phyloP scores from a whole-genome alignment of 2,113 vertebrate species.

The Festucalex cinctus region DNA sequence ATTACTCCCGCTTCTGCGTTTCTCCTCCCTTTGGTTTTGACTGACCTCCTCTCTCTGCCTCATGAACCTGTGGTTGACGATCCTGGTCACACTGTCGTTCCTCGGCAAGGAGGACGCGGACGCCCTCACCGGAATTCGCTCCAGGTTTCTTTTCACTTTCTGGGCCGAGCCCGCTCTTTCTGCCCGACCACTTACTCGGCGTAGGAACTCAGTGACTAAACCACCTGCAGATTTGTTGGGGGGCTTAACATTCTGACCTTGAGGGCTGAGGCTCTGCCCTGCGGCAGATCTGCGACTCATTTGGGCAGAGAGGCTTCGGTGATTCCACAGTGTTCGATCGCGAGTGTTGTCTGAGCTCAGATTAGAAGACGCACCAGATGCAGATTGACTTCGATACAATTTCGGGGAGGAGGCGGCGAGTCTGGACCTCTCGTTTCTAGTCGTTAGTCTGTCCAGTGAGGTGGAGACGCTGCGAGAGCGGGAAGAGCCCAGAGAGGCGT shows the following conservation, averaged over 20 bases:
- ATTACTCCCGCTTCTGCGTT: conserved; percentile 31
- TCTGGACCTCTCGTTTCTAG: conserved; percentile 76
- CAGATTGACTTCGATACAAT: conserved; percentile 79
- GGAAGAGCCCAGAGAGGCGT: conserved; percentile 76
- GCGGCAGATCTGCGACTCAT: conserved; percentile 55
- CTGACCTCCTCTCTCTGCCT: conserved; percentile 79
- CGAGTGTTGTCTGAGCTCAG: conserved; percentile 58
- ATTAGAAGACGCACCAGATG: conserved; percentile 64
- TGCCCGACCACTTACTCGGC: conserved; percentile 84
- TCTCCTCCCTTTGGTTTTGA: conserved; percentile 59
- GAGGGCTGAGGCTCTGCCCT: conserved; percentile 30
- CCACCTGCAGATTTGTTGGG: conserved; percentile 74
- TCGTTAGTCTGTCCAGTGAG: conserved; percentile 82
- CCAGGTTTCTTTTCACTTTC: conserved; percentile 65
- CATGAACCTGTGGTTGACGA: conserved; percentile 86
- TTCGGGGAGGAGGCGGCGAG: conserved; percentile 84
- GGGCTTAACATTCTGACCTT: conserved; percentile 34
- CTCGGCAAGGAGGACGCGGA: conserved; percentile 57
- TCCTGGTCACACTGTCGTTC: conserved; percentile 79
- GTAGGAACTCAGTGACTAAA: conserved; percentile 92
- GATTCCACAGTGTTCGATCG: conserved; percentile 82
- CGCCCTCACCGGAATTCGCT: conserved; percentile 60
- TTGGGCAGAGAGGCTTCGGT: conserved; percentile 78
- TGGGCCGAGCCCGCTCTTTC: conserved; percentile 74
- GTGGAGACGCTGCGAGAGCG: conserved; percentile 83